Conservation (phyloP, 2,797 vertebrate species). For the Pseudomugil tenellus region DNA sequence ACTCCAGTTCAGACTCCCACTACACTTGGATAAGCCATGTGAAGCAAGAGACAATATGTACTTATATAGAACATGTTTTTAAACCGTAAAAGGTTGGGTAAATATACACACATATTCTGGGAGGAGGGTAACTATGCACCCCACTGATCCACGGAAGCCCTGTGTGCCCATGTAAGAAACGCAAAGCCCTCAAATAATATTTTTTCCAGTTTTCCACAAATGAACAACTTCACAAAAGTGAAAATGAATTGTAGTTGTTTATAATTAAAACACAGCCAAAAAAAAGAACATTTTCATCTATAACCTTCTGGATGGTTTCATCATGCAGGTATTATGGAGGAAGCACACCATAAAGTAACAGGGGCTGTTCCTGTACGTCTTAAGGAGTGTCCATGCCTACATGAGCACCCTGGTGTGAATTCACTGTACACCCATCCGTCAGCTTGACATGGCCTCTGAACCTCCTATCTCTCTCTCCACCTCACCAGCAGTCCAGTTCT, state of each 20-base stretch:
- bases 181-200: not conserved
- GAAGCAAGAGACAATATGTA: no score
- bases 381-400: constrained; percentile 26
- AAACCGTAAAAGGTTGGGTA: not conserved
- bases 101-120: no score
- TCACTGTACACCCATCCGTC: constrained; percentile 67
- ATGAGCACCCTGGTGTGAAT: constrained; percentile 52
- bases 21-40: no score
- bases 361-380: constrained; percentile 22
- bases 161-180: not conserved
- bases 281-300: constrained; percentile 17
- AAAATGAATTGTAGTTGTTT: constrained; percentile 33
- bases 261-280: constrained; percentile 45
- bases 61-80: not conserved
- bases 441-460: constrained; percentile 70
- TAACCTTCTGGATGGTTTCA: constrained; percentile 34
- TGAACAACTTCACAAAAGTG: constrained; percentile 43
- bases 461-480: constrained; percentile 41
- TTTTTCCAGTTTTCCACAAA: not conserved
- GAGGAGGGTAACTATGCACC: not conserved
- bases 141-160: not conserved
- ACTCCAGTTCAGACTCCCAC: constrained; percentile 1
- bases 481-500: constrained; percentile 34
- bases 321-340: constrained; percentile 10
- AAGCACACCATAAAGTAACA: constrained; percentile 24